Base-by-base conservation (phyloP, 2,888 invertebrate genomes). In the Sepioteuthis lessoniana region DNA sequence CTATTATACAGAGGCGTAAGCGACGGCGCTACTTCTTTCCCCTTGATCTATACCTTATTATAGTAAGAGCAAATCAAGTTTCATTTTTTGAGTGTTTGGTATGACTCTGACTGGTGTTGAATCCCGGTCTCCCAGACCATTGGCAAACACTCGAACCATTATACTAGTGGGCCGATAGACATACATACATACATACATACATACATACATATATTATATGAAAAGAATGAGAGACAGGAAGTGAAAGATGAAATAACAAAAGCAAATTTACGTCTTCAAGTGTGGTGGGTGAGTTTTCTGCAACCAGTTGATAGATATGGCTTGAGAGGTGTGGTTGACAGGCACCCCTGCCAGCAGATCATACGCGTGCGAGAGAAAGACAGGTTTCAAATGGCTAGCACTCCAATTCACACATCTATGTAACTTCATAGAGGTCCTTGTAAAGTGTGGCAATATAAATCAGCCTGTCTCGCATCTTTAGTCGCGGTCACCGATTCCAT, bases 371-470 rank as follows among this genome's bases (percentile, higher is more conserved):
- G 10, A 76, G 10, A 76, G 76, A 31, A n/a, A 76, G 76, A 76
- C 76, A 76, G 0, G 76, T 76, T 76, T 76, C 31, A 76, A 76
- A 76, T 76, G 31, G 31, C 76, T 76, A n/a, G 76, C 31, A 76
- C n/a, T 31, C 76, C 76, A 76, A 76, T 76, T 76, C 76, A 76
- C 76, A 76, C 76, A 76, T 76, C 76, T 76, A 76, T 76, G 76
- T n/a, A 76, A 76, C 8, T 76, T 31, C 13, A n/a, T n/a, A 31
- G 76, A 76, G 76, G 76, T 76, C 31, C n/a, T 76, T n/a, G 8
- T 76, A 76, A 76, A 76, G 76, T 76, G 76, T n/a, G n/a, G n/a
- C 76, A n/a, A 76, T 76, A 76, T 76, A 76, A 76, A 31, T 76
- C 31, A 31, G 76, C 76, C 76, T 76, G 76, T 76, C 76, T 31